phyloP scores from a whole-genome alignment of 2,888 invertebrate species.

The Erynnis tages region DNA sequence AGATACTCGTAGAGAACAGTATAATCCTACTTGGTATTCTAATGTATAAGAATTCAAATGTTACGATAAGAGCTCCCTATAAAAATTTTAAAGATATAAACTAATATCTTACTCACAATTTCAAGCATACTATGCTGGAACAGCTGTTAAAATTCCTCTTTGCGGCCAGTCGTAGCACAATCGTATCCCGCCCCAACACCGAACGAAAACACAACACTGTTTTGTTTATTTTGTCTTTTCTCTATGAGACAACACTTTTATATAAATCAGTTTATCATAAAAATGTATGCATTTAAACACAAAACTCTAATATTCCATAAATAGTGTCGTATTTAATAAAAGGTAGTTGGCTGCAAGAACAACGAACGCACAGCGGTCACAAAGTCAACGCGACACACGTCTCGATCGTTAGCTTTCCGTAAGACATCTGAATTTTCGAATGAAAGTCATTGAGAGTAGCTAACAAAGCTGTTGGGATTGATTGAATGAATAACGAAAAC shows the following conservation, averaged over 20 bases:
- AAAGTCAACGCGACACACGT: slow-evolving; percentile 62
- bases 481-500: slow-evolving; percentile 31
- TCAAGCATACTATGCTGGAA: slow-evolving; percentile 73
- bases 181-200: slow-evolving; percentile 50
- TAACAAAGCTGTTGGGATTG: slow-evolving; percentile 1
- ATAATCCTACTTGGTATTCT: too few relatives aligned
- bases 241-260: slow-evolving; percentile 27
- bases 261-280: slow-evolving; percentile 7
- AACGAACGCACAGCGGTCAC: slow-evolving; percentile 76
- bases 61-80: too few relatives aligned
- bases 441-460: too few relatives aligned
- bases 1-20: too few relatives aligned
- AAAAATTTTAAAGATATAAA: background rate
- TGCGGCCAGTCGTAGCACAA: slow-evolving; percentile 38
- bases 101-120: slow-evolving; percentile 76
- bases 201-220: slow-evolving; percentile 66
- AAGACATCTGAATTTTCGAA: slow-evolving; percentile 21
- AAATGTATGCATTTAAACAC: slow-evolving; percentile 25
- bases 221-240: slow-evolving; percentile 49
- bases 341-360: slow-evolving; percentile 42
- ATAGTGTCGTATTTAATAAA: slow-evolving; percentile 31
- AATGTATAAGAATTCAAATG: too few relatives aligned
- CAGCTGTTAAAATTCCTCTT: slow-evolving; percentile 63
- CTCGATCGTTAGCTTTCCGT: slow-evolving; percentile 57
- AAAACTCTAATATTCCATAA: slow-evolving; percentile 28